Base-by-base conservation (phyloP, 2,888 invertebrate species). In the Micropterix aruncella region DNA sequence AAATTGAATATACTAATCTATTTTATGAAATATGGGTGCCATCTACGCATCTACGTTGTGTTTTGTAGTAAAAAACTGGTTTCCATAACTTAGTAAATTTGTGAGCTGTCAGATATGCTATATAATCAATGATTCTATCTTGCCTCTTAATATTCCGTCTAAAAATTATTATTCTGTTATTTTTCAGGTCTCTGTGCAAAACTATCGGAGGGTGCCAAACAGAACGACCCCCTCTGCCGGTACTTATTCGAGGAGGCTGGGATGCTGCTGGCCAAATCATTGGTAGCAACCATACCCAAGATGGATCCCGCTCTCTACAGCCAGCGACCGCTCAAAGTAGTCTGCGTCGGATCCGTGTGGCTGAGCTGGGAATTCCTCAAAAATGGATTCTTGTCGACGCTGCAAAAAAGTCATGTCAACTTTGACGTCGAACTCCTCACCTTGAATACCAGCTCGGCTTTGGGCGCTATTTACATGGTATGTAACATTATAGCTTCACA, bases 281-380 rank as follows among this genome's bases (percentile, higher is more conserved):
- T 91, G 9, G 58, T 72, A 3, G 81, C 86, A 1, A 61, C 83
- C 27, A 60, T 74, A 18, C 70, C 71, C 2, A 75, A 77, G 54
- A 80, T 83, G 9, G 63, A 77, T 42, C 56, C 76, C 64, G 70
- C 70, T 47, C 59, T 67, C 16, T 56, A 62, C 0, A 50, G 54
- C 18, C 54, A 55, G 1, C 62, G 62, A 2, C 57, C 61, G 15
- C 50, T 92, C 38, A 76, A 80, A 41, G 76, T 96, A 0, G 80
- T 93, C 0, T 95, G 94, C 59, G 90, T 95, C 0, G 96, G 96
- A 1, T 93, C 93, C 0, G 93, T 97, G 1, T 97, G 92, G 89
- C 77, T 86, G 49, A 94, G 94, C 57, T 97, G 94, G 93, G 66
- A 79, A 3, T 71, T 84, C 18, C 59, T 97, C 48, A 73, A 80